Evolutionary conservation across 2,113 vertebrate species (phyloP).

Genomic region (Orientallactaga bullata): DNA sequence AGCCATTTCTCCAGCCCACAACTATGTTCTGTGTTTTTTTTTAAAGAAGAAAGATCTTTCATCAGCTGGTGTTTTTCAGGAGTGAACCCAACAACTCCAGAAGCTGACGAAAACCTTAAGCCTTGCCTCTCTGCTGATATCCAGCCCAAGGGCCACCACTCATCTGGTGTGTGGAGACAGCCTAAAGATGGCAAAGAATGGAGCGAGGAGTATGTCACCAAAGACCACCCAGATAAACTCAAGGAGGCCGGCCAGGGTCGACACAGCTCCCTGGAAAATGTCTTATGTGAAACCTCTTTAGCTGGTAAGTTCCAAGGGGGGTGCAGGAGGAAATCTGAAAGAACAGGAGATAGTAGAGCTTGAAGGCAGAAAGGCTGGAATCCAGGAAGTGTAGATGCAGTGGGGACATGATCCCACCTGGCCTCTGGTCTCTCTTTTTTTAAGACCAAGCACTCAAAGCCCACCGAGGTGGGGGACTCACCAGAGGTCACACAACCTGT

Average conservation of each 20-base stretch:
- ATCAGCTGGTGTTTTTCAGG: constrained; percentile 73
- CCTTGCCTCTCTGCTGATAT: constrained; percentile 84
- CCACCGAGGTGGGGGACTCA: not conserved
- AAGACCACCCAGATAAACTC: constrained; percentile 89
- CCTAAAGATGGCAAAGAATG: constrained; percentile 90
- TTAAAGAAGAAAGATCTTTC: constrained; percentile 25
- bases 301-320: constrained; percentile 86
- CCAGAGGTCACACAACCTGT: not conserved
- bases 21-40: not conserved
- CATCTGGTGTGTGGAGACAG: constrained; percentile 90
- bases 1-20: too few species aligned
- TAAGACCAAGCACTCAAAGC: not conserved
- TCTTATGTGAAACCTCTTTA: constrained; percentile 87
- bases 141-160: constrained; percentile 84
- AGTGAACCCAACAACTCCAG: constrained; percentile 76
- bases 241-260: constrained; percentile 86
- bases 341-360: not conserved
- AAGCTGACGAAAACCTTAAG: constrained; percentile 87
- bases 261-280: constrained; percentile 87
- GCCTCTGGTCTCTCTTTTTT: not conserved
- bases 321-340: not conserved
- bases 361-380: not conserved
- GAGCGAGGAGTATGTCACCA: constrained; percentile 88
- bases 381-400: not conserved
- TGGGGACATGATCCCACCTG: not conserved